Conservation (phyloP, 2,888 invertebrate species). For the Patella caerulea region DNA sequence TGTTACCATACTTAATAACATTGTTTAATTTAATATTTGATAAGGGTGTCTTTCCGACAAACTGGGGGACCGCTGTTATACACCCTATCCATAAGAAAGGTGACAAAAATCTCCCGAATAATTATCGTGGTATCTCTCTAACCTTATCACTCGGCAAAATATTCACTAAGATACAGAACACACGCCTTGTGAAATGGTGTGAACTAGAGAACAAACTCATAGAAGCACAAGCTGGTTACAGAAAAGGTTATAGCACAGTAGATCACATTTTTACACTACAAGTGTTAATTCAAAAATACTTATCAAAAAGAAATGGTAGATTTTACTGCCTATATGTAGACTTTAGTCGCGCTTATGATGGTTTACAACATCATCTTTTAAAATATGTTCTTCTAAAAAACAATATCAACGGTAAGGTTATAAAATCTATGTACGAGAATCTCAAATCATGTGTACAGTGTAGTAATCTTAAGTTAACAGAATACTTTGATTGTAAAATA, state of each 20-base stretch:
- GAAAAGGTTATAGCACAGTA: slow-evolving; percentile 7
- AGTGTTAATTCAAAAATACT: slow-evolving; percentile 7
- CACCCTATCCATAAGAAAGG: slow-evolving; percentile 11
- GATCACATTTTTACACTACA: slow-evolving; percentile 14
- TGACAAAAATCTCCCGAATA: neutral
- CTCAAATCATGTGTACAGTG: slow-evolving; percentile 12
- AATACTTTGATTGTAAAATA: slow-evolving; percentile 16
- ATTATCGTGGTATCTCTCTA: slow-evolving; percentile 9
- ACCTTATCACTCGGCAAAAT: slow-evolving; percentile 4
- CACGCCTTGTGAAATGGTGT: neutral
- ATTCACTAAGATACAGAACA: slow-evolving; percentile 8
- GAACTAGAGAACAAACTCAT: neutral
- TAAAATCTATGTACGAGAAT: slow-evolving; percentile 13
- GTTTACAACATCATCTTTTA: slow-evolving; percentile 6
- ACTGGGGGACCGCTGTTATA: slow-evolving; percentile 3
- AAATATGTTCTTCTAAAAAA: slow-evolving; percentile 9
- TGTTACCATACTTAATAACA: neutral
- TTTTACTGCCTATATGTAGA: slow-evolving; percentile 1
- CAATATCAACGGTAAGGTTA: neutral
- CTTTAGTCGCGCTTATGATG: neutral
- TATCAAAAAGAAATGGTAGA: slow-evolving; percentile 13
- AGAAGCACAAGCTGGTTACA: slow-evolving; percentile 8
- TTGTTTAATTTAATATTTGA: neutral
- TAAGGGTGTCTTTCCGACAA: slow-evolving; percentile 9
- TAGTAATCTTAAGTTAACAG: slow-evolving; percentile 8